Base-by-base conservation (phyloP, 2,113 vertebrate species). In the Microcebus tavaratra region DNA sequence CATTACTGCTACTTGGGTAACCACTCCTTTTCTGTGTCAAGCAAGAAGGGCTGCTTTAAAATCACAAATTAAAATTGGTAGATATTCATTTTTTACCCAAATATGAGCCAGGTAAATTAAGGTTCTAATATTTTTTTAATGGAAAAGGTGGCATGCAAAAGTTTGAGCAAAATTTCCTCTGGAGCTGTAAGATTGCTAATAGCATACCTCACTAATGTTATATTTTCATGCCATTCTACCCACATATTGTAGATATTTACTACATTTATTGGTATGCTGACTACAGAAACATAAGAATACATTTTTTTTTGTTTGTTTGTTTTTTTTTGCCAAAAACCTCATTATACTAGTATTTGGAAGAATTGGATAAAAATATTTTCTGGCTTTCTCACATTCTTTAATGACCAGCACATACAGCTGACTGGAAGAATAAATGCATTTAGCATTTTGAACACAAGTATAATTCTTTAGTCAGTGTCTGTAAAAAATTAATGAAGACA, bases 401-500 rank as follows among this genome's bases (percentile, higher is more conserved):
- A 81, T 96, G 63, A 91, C 57, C 73, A 87, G 39, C 34, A 79
- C 50, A 42, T n/a, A 59, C 7, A 91, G 39, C 73, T 96, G 45
- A 39, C 27, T 70, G 36, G 15, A 61, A 90, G 27, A 87, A 72
- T 88, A 85, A 73, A 84, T 93, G 79, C 29, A 92, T 90, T 90
- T 78, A 92, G 23, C 63, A 70, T 97, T 97, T 92, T 84, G 6
- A 88, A 57, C 29, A 90, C 17, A 92, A 95, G 73, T 82, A 85
- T 23, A 70, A 13, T 81, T 93, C 53, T 82, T 86, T 65, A 75
- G 27, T 63, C 25, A 29, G 23, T 95, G 21, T 89, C 42, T 81
- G 25, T 95, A 75, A 96, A 97, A 98, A 92, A 91, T 95, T 94
- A 96, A 94, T 96, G 83, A 97, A 59, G 55, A 80, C 48, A 93